A percentile compares a stretch with the other conserved stretches of the same genome.
Conservation (phyloP, 1,140 invertebrate species). For the Venustaconcha ellipsiformis region DNA sequence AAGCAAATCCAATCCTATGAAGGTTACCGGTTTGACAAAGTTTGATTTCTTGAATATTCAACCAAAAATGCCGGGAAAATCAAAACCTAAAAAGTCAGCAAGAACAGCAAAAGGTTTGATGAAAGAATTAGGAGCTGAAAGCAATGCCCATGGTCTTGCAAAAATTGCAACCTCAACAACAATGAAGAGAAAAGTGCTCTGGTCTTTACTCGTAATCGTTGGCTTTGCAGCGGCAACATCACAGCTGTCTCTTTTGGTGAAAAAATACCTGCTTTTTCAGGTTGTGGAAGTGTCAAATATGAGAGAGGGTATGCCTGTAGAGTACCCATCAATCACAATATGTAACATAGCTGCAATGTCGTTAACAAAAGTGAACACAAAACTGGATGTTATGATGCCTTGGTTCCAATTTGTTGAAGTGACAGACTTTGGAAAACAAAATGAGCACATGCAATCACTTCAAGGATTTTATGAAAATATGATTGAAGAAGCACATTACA, state of each 20-base stretch:
- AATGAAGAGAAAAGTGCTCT: constrained; percentile 60
- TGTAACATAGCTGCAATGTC: constrained; percentile 63
- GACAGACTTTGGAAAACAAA: constrained; percentile 46
- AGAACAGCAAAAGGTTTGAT: constrained; percentile 51
- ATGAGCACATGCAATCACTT: constrained; percentile 48
- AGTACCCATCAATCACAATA: constrained; percentile 60
- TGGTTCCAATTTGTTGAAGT: constrained; percentile 51
- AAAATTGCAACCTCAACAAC: constrained; percentile 59
- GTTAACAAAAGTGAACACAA: constrained; percentile 45
- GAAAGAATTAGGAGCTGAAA: constrained; percentile 61
- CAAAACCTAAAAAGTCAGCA: constrained; percentile 22
- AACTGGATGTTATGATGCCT: constrained; percentile 33
- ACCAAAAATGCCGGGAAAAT: constrained; percentile 33
- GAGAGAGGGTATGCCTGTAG: constrained; percentile 63
- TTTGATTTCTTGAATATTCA: constrained; percentile 33
- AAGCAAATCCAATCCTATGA: constrained; percentile 43
- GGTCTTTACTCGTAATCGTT: constrained; percentile 58
- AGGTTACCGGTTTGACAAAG: constrained; percentile 43
- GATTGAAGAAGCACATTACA: constrained; percentile 44
- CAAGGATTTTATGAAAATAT: constrained; percentile 62
- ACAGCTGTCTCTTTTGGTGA: constrained; percentile 58
- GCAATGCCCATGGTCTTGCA: constrained; percentile 62
- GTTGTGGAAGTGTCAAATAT: constrained; percentile 64
- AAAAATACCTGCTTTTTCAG: constrained; percentile 59
- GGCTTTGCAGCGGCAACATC: constrained; percentile 63